Conservation (phyloP, 2,113 vertebrate genomes). For the Aphelocoma coerulescens region DNA sequence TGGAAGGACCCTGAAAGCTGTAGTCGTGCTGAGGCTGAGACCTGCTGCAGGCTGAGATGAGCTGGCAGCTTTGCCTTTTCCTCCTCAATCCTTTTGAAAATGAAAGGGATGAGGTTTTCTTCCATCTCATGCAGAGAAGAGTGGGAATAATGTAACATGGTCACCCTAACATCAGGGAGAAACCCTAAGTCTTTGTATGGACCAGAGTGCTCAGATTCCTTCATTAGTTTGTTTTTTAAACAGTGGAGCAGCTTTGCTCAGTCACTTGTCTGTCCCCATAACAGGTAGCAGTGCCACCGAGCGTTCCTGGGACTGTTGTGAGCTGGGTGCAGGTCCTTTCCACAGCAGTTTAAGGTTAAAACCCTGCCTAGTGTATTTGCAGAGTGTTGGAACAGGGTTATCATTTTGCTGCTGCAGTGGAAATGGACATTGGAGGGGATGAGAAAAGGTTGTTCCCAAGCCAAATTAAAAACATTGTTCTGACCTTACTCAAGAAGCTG, state of each 20-base stretch:
- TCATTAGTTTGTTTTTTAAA: background rate
- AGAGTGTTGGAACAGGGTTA: background rate
- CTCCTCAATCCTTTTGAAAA: background rate
- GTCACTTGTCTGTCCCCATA: background rate
- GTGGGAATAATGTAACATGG: background rate
- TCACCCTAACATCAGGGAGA: background rate
- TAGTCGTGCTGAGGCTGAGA: background rate
- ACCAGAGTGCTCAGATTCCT: background rate
- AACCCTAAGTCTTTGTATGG: background rate
- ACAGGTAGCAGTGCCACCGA: background rate
- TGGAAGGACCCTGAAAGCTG: background rate
- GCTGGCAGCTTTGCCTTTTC: background rate
- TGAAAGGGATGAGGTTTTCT: background rate
- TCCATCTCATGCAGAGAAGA: background rate
- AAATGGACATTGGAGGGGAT: background rate
- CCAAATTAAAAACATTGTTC: slow-evolving; percentile 53
- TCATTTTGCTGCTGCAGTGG: background rate
- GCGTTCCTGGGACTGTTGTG: background rate
- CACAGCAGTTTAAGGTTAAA: background rate
- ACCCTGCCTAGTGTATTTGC: background rate
- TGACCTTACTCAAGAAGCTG: slow-evolving; percentile 42
- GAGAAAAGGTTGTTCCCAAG: slow-evolving; percentile 15
- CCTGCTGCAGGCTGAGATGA: background rate
- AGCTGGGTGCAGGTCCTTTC: background rate
- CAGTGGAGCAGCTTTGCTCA: background rate